Base-by-base conservation (phyloP, 2,888 invertebrate species). In the Caenorhabditis drosophilae region DNA sequence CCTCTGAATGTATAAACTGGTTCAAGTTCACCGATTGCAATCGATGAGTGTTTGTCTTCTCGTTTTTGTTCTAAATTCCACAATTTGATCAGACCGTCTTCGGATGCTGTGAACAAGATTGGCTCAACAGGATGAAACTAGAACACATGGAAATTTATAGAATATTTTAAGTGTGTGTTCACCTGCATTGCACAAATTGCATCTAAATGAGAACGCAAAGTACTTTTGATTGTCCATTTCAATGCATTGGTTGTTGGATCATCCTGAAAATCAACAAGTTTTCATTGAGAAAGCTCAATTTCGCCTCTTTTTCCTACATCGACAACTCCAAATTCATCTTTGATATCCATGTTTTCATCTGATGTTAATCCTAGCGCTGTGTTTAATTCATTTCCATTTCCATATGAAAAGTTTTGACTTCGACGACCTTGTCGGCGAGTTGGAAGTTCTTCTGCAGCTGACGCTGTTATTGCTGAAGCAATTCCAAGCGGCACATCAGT, bases 41-140 rank as follows among this genome's bases (percentile, higher is more conserved):
- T 51, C 40, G 56, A 51, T 36, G 55, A 51, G 41, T 69, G 70
- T 57, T 63, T 76, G 64, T 94, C 93, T 77, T 93, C 93, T 77
- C 94, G 93, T 53, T 95, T 95, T 87, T 95, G 95, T 85, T 95
- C 95, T 76, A 98, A 88, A 88, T 98, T 98, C 98, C 98, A 99
- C 84, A 98, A 87, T 87, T 99, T 99, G 41, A 98, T 88, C 48
- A 97, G 97, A 85, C 96, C 94, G 87, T 99, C 98, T 86, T 99
- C 98, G 58, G 70, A 94, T 36, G 95, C 97, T 26, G 98, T 97
- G 83, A 98, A 92, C 62, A 98, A 88, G 59, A 97, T 72, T 0
- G 82, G 80, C 52, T 82, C 82, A 15, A 82, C 78, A 4, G 81
- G 82, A 52, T 80, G 83, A 68, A 82, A 83, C 56, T 73, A 36